These are phyloP conservation scores for Drosophila quinaria DNA, from an alignment of 2,888 invertebrate genomes.

Conservation along the genomic window DNA sequence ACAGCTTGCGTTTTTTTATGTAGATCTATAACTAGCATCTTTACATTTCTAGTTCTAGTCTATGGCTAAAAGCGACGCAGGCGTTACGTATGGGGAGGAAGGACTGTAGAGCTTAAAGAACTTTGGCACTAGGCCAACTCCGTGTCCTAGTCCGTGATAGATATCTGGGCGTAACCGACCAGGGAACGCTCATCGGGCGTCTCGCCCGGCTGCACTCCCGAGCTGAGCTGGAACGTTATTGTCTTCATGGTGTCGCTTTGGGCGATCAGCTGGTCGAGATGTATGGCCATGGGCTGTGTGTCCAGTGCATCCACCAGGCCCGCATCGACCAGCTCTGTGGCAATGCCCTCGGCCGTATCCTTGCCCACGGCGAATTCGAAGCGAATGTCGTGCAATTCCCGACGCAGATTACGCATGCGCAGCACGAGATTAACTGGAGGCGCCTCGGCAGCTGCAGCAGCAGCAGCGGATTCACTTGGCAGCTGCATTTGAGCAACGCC, in stretches of 20 bases:
- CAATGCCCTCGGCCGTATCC: constrained; percentile 96
- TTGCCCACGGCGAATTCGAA: constrained; percentile 97
- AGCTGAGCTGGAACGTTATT: constrained; percentile 95
- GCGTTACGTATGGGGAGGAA: constrained; percentile 25
- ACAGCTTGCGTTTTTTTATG: constrained; percentile 31
- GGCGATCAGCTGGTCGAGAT: constrained; percentile 96
- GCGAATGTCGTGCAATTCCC: constrained; percentile 98
- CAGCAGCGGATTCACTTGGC: constrained; percentile 57
- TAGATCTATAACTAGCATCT: constrained; percentile 69
- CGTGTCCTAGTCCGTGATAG: constrained; percentile 92
- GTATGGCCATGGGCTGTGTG: constrained; percentile 95
- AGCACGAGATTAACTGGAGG: constrained; percentile 92
- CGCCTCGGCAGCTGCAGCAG: constrained; percentile 73
- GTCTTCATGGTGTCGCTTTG: constrained; percentile 89
- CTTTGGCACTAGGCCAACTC: constrained; percentile 51
- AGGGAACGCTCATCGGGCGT: constrained; percentile 97
- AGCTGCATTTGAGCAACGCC: constrained; percentile 65
- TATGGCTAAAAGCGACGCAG: constrained; percentile 50
- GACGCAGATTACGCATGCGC: constrained; percentile 94
- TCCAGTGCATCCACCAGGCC: constrained; percentile 97
- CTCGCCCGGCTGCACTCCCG: constrained; percentile 90
- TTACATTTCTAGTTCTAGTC: constrained; percentile 64
- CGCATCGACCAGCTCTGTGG: constrained; percentile 96
- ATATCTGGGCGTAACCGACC: constrained; percentile 98
- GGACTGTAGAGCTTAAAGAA: constrained; percentile 3